phyloP scores from a whole-genome alignment of 2,888 invertebrate genomes.

The Drosophila prostipennis region DNA sequence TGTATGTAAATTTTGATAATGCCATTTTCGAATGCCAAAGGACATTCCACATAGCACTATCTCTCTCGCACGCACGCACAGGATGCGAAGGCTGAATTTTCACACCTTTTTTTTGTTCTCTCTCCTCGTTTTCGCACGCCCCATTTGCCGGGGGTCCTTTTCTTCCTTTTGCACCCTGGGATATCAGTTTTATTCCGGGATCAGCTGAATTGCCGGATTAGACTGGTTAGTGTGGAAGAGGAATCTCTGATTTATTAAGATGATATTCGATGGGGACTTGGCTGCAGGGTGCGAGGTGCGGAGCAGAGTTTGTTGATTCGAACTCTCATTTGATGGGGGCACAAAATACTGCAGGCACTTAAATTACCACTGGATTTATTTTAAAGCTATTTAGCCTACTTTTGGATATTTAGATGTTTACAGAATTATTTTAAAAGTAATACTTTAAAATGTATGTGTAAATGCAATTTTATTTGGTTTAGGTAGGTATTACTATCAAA shows the following conservation, averaged over 20 bases:
- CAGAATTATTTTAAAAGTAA: too few species aligned
- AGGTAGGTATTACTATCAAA: too few species aligned
- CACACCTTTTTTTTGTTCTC: slow-evolving; percentile 58
- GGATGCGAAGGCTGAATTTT: slow-evolving; percentile 40
- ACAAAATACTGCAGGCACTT: neutral
- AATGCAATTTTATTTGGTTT: too few species aligned
- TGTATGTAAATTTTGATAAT: slow-evolving; percentile 80
- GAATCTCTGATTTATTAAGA: slow-evolving; percentile 31
- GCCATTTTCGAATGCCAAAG: slow-evolving; percentile 65
- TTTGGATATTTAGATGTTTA: too few species aligned
- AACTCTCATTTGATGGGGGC: slow-evolving; percentile 2
- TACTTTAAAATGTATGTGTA: too few species aligned
- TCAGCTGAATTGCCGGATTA: slow-evolving; percentile 36
- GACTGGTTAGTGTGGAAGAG: slow-evolving; percentile 6
- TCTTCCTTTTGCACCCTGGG: slow-evolving; percentile 7
- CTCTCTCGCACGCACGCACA: slow-evolving; percentile 9
- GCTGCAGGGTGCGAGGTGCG: neutral
- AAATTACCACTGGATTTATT: slow-evolving; percentile 4
- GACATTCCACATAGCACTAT: slow-evolving; percentile 28
- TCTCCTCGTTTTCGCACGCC: slow-evolving; percentile 19
- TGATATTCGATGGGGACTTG: slow-evolving; percentile 9
- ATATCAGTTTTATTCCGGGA: slow-evolving; percentile 43
- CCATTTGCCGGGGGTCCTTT: slow-evolving; percentile 29
- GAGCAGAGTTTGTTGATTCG: slow-evolving; percentile 2
- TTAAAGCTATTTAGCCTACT: neutral